A percentile compares a stretch with the other conserved stretches of the same genome.
Conservation (phyloP, 1,140 invertebrate genomes). For the Sycophila sp. region DNA sequence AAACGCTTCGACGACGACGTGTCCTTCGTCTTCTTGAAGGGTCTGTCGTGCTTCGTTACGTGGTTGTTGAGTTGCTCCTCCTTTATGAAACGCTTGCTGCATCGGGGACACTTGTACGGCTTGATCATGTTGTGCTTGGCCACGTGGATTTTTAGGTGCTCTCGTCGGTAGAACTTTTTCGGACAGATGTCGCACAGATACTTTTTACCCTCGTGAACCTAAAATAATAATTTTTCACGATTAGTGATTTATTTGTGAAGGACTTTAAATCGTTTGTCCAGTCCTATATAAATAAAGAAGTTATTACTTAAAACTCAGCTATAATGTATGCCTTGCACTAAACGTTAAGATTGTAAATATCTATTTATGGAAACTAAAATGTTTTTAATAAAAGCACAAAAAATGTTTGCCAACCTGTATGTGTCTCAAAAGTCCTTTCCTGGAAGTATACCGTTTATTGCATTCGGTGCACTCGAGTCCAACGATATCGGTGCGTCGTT, state of each 20-base stretch:
- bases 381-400: not conserved
- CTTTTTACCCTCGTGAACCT: constrained; percentile 73
- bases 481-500: constrained; percentile 63
- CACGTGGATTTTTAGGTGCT: constrained; percentile 68
- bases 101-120: constrained; percentile 63
- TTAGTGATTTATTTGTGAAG: no score
- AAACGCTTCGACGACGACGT: constrained; percentile 76
- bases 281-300: no score
- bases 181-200: constrained; percentile 75
- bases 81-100: constrained; percentile 65
- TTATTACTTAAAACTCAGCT: no score
- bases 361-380: not conserved
- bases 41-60: constrained; percentile 69
- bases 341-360: not conserved
- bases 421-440: constrained; percentile 70
- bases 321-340: no score
- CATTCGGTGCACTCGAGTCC: constrained; percentile 67
- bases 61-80: constrained; percentile 65
- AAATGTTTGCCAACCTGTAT: constrained; percentile 58
- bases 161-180: constrained; percentile 74
- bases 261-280: no score
- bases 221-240: not conserved
- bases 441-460: constrained; percentile 73
- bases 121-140: constrained; percentile 66
- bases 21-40: constrained; percentile 68